A percentile compares a stretch with the other conserved stretches of the same genome.
Conservation (phyloP, 2,113 vertebrate species). For the Grus americana region DNA sequence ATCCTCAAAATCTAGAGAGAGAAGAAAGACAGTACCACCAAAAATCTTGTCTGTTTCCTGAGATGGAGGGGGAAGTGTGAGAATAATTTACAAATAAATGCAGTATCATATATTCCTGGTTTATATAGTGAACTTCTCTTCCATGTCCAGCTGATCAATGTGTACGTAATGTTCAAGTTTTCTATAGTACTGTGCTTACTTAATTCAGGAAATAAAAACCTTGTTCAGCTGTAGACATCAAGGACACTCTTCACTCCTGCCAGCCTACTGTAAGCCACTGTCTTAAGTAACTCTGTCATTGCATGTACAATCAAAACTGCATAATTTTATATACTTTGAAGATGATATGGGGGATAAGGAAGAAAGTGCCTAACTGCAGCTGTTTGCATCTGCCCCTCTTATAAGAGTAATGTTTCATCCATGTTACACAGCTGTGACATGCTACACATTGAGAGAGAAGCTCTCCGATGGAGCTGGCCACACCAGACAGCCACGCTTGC, state of each 20-base stretch:
- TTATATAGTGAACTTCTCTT: not conserved
- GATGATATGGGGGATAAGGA: not conserved
- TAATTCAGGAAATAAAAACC: not conserved
- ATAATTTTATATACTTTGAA: not conserved
- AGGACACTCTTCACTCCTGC: not conserved
- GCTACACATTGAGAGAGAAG: not conserved
- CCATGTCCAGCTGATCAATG: not conserved
- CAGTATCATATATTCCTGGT: not conserved
- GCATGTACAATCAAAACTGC: not conserved
- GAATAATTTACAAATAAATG: not conserved
- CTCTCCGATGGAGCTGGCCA: not conserved
- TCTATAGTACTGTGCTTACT: not conserved
- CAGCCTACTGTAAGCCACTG: not conserved
- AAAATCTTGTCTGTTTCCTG: not conserved
- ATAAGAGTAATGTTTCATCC: not conserved
- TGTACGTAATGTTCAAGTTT: not conserved
- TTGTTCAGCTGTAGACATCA: not conserved
- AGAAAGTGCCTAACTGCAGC: not conserved
- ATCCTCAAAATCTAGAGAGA: constrained; percentile 76
- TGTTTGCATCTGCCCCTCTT: not conserved
- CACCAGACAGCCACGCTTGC: not conserved
- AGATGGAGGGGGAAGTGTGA: not conserved
- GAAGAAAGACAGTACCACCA: not conserved
- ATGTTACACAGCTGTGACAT: not conserved
- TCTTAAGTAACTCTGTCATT: not conserved